Evolutionary conservation across 2,113 vertebrate genomes (phyloP).

Genomic region (Sialia sialis): DNA sequence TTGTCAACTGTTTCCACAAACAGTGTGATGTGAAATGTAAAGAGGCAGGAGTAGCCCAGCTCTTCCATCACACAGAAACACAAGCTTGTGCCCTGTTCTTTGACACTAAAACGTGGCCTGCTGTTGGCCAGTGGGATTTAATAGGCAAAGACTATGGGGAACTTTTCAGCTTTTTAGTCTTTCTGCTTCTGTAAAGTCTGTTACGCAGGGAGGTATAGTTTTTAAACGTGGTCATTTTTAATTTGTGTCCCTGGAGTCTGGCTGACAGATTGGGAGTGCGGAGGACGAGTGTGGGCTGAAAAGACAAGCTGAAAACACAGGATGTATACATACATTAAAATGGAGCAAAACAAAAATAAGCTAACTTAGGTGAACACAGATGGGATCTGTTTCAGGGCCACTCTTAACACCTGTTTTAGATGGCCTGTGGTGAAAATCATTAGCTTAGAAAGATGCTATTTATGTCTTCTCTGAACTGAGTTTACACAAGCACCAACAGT

Average conservation of each 20-base stretch:
- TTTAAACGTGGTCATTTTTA: slow-evolving; percentile 47
- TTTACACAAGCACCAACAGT: neutral
- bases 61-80: neutral
- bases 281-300: neutral
- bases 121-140: slow-evolving; percentile 13
- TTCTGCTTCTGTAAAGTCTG: neutral
- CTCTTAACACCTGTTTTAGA: slow-evolving; percentile 1
- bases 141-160: neutral
- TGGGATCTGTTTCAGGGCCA: slow-evolving; percentile 49
- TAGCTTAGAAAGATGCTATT: slow-evolving; percentile 27
- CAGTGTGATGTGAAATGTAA: neutral
- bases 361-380: slow-evolving; percentile 40
- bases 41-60: neutral
- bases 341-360: slow-evolving; percentile 43
- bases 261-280: neutral
- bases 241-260: neutral
- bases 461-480: neutral
- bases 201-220: neutral
- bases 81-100: neutral
- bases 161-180: neutral
- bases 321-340: slow-evolving; percentile 26
- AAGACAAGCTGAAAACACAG: slow-evolving; percentile 2
- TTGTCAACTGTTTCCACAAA: slow-evolving; percentile 3
- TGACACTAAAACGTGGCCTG: neutral
- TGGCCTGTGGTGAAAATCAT: slow-evolving; percentile 57